Evolutionary conservation across 2,797 vertebrate genomes (phyloP).

Genomic region (Philypnodon macrostomus): DNA sequence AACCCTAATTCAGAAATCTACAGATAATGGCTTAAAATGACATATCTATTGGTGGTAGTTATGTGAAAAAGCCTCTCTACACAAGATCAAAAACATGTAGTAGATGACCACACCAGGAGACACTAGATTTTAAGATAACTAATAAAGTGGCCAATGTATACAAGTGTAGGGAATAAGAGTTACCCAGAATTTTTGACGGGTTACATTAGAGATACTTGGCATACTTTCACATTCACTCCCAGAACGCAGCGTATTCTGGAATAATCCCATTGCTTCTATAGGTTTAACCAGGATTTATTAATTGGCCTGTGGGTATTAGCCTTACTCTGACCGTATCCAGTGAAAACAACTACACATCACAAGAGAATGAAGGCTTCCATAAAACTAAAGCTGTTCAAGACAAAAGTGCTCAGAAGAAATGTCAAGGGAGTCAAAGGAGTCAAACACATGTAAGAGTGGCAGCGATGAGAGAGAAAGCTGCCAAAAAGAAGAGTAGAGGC

Average conservation of each 20-base stretch:
- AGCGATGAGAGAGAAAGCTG: conserved; percentile 17
- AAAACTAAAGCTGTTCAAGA: no score
- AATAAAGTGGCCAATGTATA: no score
- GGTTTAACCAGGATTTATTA: conserved; percentile 32
- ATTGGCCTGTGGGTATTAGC: conserved; percentile 24
- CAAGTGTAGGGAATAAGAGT: no score
- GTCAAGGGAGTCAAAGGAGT: background rate
- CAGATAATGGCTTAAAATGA: no score
- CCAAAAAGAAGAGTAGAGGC: conserved; percentile 12
- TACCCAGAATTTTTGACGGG: background rate
- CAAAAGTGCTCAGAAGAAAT: no score
- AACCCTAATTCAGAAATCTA: no score
- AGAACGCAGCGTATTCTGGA: conserved; percentile 1
- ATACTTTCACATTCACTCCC: background rate
- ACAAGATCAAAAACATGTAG: no score
- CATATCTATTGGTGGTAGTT: no score
- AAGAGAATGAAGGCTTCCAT: background rate
- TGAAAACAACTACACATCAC: background rate
- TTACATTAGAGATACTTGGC: conserved; percentile 5
- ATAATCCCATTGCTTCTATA: conserved; percentile 18
- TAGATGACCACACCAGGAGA: no score
- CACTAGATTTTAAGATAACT: no score
- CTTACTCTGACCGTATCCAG: conserved; percentile 6
- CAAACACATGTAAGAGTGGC: conserved; percentile 14
- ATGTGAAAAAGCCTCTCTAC: no score